Conservation (phyloP, 2,888 invertebrate species). For the Stramonita haemastoma region DNA sequence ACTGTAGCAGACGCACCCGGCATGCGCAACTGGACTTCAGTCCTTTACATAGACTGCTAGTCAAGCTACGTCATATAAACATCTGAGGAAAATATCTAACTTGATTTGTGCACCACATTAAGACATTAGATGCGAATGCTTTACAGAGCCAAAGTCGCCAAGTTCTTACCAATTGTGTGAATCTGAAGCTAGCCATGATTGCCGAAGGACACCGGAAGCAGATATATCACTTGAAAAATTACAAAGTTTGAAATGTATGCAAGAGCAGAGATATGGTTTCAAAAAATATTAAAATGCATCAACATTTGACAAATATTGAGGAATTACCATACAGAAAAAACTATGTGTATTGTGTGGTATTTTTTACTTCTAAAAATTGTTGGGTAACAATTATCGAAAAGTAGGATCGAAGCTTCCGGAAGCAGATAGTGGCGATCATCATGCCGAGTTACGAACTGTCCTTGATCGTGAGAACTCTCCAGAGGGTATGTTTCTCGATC, state of each 20-base stretch:
- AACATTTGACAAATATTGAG: too few relatives aligned
- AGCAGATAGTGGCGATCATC: slow-evolving; percentile 16
- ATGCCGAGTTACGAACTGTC: slow-evolving; percentile 61
- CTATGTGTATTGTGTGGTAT: too few relatives aligned
- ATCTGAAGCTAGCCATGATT: slow-evolving; percentile 54
- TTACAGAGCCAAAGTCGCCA: neutral
- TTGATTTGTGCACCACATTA: neutral
- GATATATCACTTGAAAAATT: neutral
- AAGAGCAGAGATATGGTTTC: neutral
- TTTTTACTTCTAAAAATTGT: neutral
- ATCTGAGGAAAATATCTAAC: neutral
- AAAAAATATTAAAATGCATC: neutral
- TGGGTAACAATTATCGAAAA: neutral
- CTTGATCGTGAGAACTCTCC: slow-evolving; percentile 54
- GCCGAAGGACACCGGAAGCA: slow-evolving; percentile 51
- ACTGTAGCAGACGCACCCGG: slow-evolving; percentile 26
- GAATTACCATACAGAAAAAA: too few relatives aligned
- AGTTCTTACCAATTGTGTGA: slow-evolving; percentile 50
- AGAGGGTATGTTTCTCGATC: slow-evolving; percentile 48
- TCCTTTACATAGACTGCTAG: neutral
- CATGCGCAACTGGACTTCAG: neutral
- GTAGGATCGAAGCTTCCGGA: slow-evolving; percentile 8
- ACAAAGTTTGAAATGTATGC: neutral
- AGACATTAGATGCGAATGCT: neutral
- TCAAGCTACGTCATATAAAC: neutral